Percentiles rank a stretch among this genome's conserved stretches.
Conservation (phyloP, 2,797 vertebrate species). For the Poecilia gillii region DNA sequence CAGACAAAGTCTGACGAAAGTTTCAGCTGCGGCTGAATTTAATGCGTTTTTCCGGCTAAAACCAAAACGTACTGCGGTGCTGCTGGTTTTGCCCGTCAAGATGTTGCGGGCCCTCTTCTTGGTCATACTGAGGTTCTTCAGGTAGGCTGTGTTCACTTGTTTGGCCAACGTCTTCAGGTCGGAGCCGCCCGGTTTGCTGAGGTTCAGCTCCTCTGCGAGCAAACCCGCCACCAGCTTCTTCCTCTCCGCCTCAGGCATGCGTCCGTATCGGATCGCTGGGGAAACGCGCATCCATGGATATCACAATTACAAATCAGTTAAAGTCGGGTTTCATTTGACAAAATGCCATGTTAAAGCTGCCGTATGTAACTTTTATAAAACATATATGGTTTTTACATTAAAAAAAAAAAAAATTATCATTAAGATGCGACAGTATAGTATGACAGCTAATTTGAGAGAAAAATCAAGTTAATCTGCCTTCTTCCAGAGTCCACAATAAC, state of each 20-base stretch:
- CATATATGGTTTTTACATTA: too few relatives aligned
- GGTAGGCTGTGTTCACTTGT: constrained; percentile 95
- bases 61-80: constrained; percentile 84
- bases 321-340: constrained; percentile 8
- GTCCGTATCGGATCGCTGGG: constrained; percentile 94
- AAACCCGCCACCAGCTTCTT: constrained; percentile 95
- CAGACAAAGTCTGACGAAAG: background rate
- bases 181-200: constrained; percentile 87
- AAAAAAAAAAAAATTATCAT: too few relatives aligned
- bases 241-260: constrained; percentile 98
- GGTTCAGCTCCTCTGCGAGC: constrained; percentile 85
- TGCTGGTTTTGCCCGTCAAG: constrained; percentile 93
- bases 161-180: constrained; percentile 95
- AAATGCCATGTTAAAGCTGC: background rate
- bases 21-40: background rate
- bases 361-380: too few relatives aligned
- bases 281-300: constrained; percentile 22
- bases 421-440: too few relatives aligned
- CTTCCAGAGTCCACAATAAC: too few relatives aligned
- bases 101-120: constrained; percentile 98
- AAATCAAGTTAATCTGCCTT: too few relatives aligned
- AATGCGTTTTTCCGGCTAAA: background rate
- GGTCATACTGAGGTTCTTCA: constrained; percentile 98
- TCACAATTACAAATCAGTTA: background rate
- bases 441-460: too few relatives aligned